Percentiles rank a stretch among this genome's conserved stretches.
These are phyloP conservation scores for Lipotes vexillifer DNA, from an alignment of 2,113 vertebrate genomes.

Conservation along the genomic window DNA sequence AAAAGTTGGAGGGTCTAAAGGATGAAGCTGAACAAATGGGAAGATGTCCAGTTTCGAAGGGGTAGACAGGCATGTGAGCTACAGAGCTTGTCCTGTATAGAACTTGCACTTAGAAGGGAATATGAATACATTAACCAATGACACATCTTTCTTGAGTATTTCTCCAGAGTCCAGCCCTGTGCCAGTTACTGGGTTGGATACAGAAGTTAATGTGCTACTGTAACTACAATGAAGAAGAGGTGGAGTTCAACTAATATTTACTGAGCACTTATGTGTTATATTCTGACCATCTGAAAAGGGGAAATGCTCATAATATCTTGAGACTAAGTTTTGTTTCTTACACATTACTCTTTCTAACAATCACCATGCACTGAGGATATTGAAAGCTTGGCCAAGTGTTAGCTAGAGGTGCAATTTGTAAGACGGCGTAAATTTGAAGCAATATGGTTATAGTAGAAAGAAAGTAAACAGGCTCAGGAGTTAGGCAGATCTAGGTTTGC, in stretches of 20 bases:
- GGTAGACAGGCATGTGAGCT: fast-evolving
- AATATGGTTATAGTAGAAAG: background rate
- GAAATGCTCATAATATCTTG: background rate
- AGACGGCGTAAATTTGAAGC: background rate
- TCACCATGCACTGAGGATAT: background rate
- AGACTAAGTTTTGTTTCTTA: background rate
- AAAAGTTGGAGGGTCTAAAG: background rate
- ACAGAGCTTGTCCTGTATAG: background rate
- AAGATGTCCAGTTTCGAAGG: background rate
- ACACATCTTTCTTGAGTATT: background rate
- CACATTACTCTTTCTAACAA: background rate
- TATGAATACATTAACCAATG: background rate
- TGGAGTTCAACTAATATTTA: background rate
- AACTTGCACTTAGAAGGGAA: background rate
- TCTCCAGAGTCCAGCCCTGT: background rate
- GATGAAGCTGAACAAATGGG: background rate
- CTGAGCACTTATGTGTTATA: background rate
- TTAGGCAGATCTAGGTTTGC: background rate
- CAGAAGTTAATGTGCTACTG: background rate
- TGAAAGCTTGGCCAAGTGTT: background rate
- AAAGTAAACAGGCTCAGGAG: background rate
- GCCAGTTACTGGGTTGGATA: background rate
- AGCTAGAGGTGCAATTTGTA: background rate
- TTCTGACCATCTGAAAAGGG: background rate
- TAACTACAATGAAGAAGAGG: background rate